Conservation (phyloP, 2,113 vertebrate species). For the Dipodomys merriami region DNA sequence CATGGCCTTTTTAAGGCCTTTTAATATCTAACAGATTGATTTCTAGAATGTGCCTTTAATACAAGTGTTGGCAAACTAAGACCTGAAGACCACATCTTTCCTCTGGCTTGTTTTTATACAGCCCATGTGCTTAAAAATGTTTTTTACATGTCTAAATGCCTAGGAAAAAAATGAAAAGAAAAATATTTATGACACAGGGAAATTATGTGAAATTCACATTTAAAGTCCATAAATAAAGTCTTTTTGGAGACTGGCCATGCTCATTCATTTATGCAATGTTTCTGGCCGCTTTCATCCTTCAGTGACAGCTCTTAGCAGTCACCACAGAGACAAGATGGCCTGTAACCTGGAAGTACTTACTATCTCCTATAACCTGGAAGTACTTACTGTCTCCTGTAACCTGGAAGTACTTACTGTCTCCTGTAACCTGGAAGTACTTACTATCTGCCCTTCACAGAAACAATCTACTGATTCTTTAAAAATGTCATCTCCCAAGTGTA, state of each 20-base stretch:
- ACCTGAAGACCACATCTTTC: neutral
- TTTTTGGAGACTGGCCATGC: neutral
- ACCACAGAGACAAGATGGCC: neutral
- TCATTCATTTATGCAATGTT: neutral
- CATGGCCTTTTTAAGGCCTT: constrained; percentile 8
- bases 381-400: neutral
- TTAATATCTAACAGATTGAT: constrained; percentile 1
- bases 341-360: neutral
- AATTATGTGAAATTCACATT: constrained; percentile 1
- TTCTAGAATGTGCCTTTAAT: neutral
- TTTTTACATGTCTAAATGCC: constrained; percentile 11
- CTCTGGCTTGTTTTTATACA: neutral
- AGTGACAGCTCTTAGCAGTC: neutral
- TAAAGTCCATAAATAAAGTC: neutral
- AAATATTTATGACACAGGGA: constrained; percentile 38
- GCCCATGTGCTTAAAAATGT: neutral
- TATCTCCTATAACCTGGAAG: too few species aligned
- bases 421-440: too few species aligned
- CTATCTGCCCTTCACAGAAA: neutral
- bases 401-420: neutral
- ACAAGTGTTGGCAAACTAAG: neutral
- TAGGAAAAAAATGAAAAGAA: constrained; percentile 17
- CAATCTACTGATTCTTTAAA: neutral
- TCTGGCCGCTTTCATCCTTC: neutral
- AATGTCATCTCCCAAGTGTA: neutral